A percentile compares a stretch with the other conserved stretches of the same genome.
These are phyloP conservation scores for Amphipyra berbera DNA, from an alignment of 2,888 invertebrate genomes.

Conservation along the genomic window DNA sequence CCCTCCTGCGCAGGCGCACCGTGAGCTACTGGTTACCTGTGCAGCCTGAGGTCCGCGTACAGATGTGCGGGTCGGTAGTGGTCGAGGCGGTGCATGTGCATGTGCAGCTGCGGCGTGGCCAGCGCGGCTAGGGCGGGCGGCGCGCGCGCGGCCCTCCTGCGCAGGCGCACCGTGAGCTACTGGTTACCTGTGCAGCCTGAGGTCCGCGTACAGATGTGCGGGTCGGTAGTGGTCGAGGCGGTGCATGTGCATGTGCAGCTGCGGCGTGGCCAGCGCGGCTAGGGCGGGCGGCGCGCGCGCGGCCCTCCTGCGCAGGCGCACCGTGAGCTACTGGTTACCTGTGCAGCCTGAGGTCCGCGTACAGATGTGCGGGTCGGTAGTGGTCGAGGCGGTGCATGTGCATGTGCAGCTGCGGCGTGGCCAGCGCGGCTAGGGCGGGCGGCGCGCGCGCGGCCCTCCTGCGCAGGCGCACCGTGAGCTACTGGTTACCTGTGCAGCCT, in stretches of 20 bases:
- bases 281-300: no score
- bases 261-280: not conserved
- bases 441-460: no score
- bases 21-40: not conserved
- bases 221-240: constrained; percentile 1
- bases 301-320: no score
- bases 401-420: not conserved
- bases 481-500: not conserved
- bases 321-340: not conserved
- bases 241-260: not conserved
- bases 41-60: not conserved
- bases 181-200: no score
- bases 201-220: not conserved
- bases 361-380: not conserved
- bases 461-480: no score
- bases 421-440: not conserved
- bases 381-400: not conserved
- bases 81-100: not conserved
- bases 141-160: no score
- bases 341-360: not conserved
- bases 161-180: no score
- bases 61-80: not conserved
- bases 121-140: no score
- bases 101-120: not conserved
- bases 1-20: no score